phyloP scores from a whole-genome alignment of 2,888 invertebrate genomes.

The Germaria angustata region DNA sequence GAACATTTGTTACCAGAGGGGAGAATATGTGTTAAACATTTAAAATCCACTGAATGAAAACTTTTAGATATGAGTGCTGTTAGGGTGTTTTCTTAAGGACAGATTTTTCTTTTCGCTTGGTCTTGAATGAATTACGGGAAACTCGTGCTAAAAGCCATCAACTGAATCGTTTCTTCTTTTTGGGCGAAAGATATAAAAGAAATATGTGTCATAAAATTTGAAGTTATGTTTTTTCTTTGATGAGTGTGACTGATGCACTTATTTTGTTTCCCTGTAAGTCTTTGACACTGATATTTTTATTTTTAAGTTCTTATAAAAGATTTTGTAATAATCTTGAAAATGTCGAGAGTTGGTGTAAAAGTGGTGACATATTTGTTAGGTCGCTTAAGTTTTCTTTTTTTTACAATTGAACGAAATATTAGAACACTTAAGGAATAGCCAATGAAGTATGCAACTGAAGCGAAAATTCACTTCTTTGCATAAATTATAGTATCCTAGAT shows the following conservation, averaged over 20 bases:
- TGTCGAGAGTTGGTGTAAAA: not conserved
- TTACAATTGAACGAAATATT: not conserved
- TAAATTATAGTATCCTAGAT: too few relatives aligned
- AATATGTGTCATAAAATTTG: constrained; percentile 28
- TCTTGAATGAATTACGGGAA: constrained; percentile 27
- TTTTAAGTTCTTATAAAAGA: not conserved
- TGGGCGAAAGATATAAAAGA: not conserved
- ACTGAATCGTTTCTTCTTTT: not conserved
- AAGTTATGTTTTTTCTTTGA: constrained; percentile 4
- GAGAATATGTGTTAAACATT: too few relatives aligned
- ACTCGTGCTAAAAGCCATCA: constrained; percentile 32
- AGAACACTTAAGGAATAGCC: too few relatives aligned
- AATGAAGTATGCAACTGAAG: too few relatives aligned
- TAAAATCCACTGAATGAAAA: not conserved
- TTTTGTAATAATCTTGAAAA: not conserved
- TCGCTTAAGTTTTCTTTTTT: not conserved
- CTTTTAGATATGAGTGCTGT: not conserved
- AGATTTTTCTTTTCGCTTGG: not conserved
- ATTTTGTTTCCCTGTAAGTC: not conserved
- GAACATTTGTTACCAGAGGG: not conserved
- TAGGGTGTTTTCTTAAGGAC: not conserved
- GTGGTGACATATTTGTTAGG: not conserved
- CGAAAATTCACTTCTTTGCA: too few relatives aligned
- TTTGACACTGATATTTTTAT: not conserved
- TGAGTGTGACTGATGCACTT: not conserved